A percentile compares a stretch with the other conserved stretches of the same genome.
These are phyloP conservation scores for Campylorhamphus procurvoides DNA, from an alignment of 2,113 vertebrate genomes.

Conservation along the genomic window DNA sequence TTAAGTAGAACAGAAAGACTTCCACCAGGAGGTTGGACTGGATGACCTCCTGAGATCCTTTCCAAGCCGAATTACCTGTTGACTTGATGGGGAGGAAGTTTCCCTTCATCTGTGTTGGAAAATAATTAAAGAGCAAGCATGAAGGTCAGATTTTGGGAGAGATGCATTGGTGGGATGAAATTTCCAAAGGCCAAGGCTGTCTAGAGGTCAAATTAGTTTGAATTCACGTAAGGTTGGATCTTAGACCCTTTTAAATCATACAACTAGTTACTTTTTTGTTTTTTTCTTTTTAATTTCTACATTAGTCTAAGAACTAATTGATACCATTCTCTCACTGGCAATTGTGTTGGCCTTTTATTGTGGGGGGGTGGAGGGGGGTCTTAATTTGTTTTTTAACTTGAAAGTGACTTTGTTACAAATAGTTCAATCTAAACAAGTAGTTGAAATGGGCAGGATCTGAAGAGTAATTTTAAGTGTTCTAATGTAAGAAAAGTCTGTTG, in stretches of 20 bases:
- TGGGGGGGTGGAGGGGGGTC: accelerated
- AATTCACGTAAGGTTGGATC: not conserved
- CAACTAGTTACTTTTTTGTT: not conserved
- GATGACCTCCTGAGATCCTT: not conserved
- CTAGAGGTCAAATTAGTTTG: not conserved
- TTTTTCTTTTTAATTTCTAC: not conserved
- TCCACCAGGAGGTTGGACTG: not conserved
- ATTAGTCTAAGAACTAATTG: not conserved
- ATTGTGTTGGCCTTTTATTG: not conserved
- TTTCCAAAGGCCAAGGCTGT: not conserved
- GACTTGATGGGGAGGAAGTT: not conserved
- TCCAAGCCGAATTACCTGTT: not conserved
- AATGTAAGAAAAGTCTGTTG: not conserved
- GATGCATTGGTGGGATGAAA: not conserved
- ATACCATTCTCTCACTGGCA: not conserved
- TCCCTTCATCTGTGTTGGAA: not conserved
- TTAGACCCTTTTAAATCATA: not conserved
- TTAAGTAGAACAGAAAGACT: not conserved
- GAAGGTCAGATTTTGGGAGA: not conserved
- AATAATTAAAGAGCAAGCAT: not conserved
- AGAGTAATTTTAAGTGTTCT: not conserved
- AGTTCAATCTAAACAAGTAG: not conserved
- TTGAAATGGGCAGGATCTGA: not conserved
- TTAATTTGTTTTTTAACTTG: not conserved
- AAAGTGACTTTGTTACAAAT: not conserved